Conservation (phyloP, 2,113 vertebrate genomes). For the Pseudopipra pipra region DNA sequence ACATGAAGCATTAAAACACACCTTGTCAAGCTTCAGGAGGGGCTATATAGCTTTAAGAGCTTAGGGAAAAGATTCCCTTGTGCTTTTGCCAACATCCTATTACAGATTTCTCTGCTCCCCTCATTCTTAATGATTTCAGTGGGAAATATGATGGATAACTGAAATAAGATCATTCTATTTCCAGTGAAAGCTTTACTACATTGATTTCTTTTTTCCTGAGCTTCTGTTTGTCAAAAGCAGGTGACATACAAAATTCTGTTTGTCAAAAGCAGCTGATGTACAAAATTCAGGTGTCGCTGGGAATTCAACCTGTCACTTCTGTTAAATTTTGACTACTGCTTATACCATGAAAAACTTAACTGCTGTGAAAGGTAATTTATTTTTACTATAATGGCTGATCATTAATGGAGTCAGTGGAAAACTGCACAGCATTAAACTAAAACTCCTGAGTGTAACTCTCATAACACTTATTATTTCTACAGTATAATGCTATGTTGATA, state of each 20-base stretch:
- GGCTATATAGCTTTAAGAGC: not conserved
- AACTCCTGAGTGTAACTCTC: not conserved
- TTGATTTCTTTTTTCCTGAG: not conserved
- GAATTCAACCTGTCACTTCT: conserved; percentile 2
- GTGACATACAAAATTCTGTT: not conserved
- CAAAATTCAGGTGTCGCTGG: not conserved
- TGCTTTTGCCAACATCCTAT: not conserved
- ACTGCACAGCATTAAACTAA: not conserved
- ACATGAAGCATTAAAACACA: not conserved
- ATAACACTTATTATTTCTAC: not conserved
- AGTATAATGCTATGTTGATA: not conserved
- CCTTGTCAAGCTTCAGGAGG: not conserved
- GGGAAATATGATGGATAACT: conserved; percentile 23
- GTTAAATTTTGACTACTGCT: not conserved
- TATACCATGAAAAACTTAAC: not conserved
- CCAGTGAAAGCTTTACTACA: not conserved
- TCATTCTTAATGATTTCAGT: conserved; percentile 6
- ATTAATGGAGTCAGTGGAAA: not conserved
- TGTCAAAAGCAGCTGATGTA: not conserved
- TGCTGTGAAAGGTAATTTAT: not conserved
- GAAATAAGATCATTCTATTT: conserved; percentile 27
- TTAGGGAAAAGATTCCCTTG: not conserved
- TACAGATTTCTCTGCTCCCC: not conserved
- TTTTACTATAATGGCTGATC: not conserved
- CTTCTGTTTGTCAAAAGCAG: conserved; percentile 20